These are phyloP conservation scores for Troides aeacus DNA, from an alignment of 2,888 invertebrate genomes.

Conservation along the genomic window DNA sequence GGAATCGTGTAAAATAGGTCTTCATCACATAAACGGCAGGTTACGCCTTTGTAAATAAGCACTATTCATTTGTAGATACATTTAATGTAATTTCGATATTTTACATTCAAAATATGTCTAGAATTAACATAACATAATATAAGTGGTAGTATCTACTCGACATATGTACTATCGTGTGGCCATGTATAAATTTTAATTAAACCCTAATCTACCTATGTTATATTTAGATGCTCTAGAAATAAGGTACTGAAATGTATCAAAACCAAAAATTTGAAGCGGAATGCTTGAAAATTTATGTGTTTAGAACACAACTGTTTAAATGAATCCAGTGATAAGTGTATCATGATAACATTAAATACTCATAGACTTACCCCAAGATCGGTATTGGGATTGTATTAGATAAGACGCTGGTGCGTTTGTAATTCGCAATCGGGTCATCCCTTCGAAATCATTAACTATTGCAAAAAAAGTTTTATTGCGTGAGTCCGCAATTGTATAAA, in stretches of 20 bases:
- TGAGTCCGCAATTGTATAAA: background rate
- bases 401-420: background rate
- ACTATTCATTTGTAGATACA: constrained; percentile 59
- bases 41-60: constrained; percentile 38
- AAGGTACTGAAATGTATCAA: constrained; percentile 68
- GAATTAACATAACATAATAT: constrained; percentile 34
- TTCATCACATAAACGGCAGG: constrained; percentile 23
- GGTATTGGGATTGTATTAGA: constrained; percentile 35
- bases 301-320: constrained; percentile 69
- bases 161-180: constrained; percentile 65
- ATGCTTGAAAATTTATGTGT: constrained; percentile 79
- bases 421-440: background rate
- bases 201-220: constrained; percentile 40
- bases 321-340: constrained; percentile 64
- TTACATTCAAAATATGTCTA: constrained; percentile 49
- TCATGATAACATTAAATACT: constrained; percentile 67
- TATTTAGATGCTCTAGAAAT: constrained; percentile 55
- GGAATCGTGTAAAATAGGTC: constrained; percentile 38
- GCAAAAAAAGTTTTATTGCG: background rate
- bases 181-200: constrained; percentile 61
- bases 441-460: background rate
- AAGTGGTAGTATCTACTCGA: constrained; percentile 41
- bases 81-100: constrained; percentile 36
- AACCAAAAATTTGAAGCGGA: constrained; percentile 78
- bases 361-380: constrained; percentile 60